Conservation (phyloP, 2,113 vertebrate genomes). For the Platysteira castanea region DNA sequence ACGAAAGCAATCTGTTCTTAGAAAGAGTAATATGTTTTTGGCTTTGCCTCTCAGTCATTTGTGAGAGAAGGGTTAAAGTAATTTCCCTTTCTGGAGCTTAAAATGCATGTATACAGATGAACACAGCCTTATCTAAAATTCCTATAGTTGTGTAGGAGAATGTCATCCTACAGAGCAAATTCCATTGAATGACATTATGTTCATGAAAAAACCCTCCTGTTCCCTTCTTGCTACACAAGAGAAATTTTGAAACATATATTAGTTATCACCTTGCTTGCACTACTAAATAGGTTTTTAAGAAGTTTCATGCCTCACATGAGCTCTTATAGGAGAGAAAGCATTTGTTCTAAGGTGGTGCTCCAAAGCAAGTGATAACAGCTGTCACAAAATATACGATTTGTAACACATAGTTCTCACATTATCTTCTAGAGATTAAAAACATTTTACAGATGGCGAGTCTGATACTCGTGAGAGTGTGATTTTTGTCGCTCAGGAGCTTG, state of each 20-base stretch:
- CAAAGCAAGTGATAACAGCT: neutral
- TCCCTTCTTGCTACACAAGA: neutral
- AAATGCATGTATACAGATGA: neutral
- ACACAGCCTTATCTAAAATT: neutral
- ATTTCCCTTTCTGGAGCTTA: neutral
- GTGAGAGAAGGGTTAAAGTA: neutral
- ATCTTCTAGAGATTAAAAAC: constrained; percentile 21
- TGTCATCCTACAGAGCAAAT: constrained; percentile 23
- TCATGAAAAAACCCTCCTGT: neutral
- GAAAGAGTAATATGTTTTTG: neutral
- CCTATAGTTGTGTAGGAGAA: neutral
- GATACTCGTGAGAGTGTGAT: constrained; percentile 5
- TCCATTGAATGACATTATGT: neutral
- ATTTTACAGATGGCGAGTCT: constrained; percentile 47
- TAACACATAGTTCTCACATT: constrained; percentile 21
- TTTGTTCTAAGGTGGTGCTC: neutral
- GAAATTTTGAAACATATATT: neutral
- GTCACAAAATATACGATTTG: neutral
- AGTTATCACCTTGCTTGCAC: neutral
- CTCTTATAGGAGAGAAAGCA: neutral
- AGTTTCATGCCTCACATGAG: neutral
- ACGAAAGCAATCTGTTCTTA: neutral
- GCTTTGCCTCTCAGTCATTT: neutral
- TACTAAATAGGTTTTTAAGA: neutral
- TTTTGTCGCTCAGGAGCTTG: neutral